phyloP scores from a whole-genome alignment of 2,113 vertebrate genomes.

The Dipodomys spectabilis region DNA sequence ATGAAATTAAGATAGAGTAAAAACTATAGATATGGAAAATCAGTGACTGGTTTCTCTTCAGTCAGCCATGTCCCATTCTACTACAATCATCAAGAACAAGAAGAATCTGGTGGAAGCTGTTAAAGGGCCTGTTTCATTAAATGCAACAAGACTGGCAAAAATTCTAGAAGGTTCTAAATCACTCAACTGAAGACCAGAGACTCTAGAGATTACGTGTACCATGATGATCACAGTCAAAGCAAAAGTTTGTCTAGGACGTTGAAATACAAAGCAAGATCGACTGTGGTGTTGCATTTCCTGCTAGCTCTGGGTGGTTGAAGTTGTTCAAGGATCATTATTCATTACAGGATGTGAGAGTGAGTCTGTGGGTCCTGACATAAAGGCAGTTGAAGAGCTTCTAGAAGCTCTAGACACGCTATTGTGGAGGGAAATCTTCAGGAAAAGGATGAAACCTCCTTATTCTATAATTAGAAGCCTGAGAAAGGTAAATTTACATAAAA shows the following conservation, averaged over 20 bases:
- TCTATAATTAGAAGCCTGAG: not conserved
- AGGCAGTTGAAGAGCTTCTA: not conserved
- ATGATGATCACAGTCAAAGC: not conserved
- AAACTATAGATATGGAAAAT: not conserved
- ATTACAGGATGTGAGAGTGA: not conserved
- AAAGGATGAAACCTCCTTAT: not conserved
- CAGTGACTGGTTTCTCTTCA: not conserved
- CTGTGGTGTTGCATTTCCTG: not conserved
- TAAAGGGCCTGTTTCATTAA: not conserved
- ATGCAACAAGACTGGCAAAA: too few relatives aligned
- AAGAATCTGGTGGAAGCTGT: not conserved
- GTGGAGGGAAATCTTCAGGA: not conserved
- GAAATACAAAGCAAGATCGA: not conserved
- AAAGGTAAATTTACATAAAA: too few relatives aligned
- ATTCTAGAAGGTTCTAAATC: not conserved
- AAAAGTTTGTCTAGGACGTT: not conserved
- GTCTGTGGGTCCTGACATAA: not conserved
- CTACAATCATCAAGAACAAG: not conserved
- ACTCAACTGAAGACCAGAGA: not conserved
- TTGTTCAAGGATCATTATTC: not conserved
- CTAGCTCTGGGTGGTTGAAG: not conserved
- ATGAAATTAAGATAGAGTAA: not conserved
- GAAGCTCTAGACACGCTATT: not conserved
- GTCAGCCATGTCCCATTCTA: not conserved
- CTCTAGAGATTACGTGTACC: not conserved